These are phyloP conservation scores for Brachionus sp. DNA, from an alignment of 1,140 invertebrate species.

Conservation along the genomic window DNA sequence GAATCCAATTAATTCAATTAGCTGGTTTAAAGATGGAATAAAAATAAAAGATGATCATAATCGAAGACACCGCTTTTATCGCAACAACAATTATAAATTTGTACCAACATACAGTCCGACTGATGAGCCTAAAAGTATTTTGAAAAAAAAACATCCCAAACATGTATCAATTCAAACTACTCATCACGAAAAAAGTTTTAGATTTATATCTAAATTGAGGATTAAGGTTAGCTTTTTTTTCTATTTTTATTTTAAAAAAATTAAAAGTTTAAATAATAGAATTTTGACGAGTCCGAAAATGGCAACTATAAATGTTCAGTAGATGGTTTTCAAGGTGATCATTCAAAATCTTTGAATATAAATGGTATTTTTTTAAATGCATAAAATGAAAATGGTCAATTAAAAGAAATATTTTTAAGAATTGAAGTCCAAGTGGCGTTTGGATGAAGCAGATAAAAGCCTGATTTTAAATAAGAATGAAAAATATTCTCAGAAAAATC, in stretches of 20 bases:
- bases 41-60: slow-evolving; percentile 4
- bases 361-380: not conserved
- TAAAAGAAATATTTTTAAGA: not conserved
- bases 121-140: not conserved
- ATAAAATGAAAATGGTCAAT: not conserved
- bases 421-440: not conserved
- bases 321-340: slow-evolving; percentile 3
- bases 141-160: not conserved
- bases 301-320: slow-evolving; percentile 30
- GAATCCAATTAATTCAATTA: slow-evolving; percentile 40
- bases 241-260: not conserved
- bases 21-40: slow-evolving; percentile 42
- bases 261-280: not conserved
- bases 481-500: not conserved
- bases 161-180: not conserved
- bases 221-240: not conserved
- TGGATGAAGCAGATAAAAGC: not conserved
- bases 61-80: not conserved
- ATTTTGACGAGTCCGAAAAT: slow-evolving; percentile 34
- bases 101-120: not conserved
- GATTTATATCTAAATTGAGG: slow-evolving; percentile 10
- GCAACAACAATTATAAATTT: slow-evolving; percentile 17
- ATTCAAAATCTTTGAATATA: not conserved
- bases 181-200: not conserved
- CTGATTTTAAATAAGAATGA: not conserved